A percentile compares a stretch with the other conserved stretches of the same genome.
phyloP scores from a whole-genome alignment of 2,113 vertebrate species.

The Perca schrenkii region DNA sequence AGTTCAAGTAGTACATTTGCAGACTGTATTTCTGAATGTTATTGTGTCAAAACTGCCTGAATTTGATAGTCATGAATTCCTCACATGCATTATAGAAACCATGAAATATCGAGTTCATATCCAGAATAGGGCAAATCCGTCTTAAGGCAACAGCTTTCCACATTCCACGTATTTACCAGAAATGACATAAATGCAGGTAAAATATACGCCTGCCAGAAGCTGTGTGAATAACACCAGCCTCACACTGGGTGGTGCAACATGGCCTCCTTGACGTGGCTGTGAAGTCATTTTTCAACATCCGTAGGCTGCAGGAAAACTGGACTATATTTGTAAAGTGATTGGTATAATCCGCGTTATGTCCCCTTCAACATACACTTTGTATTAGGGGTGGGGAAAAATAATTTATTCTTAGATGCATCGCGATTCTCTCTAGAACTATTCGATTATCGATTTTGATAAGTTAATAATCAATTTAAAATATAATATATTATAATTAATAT shows the following conservation, averaged over 20 bases:
- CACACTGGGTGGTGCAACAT: background rate
- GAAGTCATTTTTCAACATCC: background rate
- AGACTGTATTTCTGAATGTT: background rate
- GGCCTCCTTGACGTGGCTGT: background rate
- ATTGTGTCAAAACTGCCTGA: background rate
- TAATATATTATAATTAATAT: too few relatives aligned
- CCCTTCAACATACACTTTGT: background rate
- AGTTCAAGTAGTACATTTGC: background rate
- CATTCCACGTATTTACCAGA: background rate
- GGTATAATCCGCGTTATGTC: too few relatives aligned
- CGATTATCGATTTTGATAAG: too few relatives aligned
- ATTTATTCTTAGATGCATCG: too few relatives aligned
- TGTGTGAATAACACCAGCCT: background rate
- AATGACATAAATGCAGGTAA: background rate
- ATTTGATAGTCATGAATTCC: background rate
- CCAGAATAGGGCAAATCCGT: background rate
- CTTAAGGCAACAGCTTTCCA: background rate
- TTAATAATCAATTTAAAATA: too few relatives aligned
- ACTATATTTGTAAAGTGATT: background rate
- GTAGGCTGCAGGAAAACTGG: background rate
- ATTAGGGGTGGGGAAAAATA: too few relatives aligned
- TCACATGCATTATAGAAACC: background rate
- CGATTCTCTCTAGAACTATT: too few relatives aligned
- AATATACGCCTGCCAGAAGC: background rate
- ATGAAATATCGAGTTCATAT: background rate